Evolutionary conservation across 1,140 invertebrate genomes (phyloP), one percentile per base, ranked within the genome.

Genomic region (Drosophila mojavensis): DNA sequence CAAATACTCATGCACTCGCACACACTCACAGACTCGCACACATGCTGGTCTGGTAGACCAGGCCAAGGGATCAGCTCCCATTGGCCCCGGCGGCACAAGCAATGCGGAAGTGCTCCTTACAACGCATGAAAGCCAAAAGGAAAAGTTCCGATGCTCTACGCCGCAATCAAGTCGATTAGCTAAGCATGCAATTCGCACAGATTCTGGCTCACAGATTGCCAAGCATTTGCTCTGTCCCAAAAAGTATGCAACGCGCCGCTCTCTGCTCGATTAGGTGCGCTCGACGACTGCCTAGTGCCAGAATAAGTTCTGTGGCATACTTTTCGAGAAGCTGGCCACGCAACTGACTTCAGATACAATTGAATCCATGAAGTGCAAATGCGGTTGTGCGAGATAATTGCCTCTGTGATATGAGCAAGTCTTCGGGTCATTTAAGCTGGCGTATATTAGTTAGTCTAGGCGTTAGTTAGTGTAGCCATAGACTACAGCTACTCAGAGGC

Each of bases 71-170:
- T 56, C 36, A 69, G 47, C 62, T 70, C 45, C 53, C 43, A 41
- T 41, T 63, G 43, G 24, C 33, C 39, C 54, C 63, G 36, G 33
- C 17, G 63, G 41, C 60, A 17, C 43, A 53, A n/a, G 26, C 33
- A 51, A 48, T 74, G 58, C 65, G 70, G 56, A 73, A 73, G 55
- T 62, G 53, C 41, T 74, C 10, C 33, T 47, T 28, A 33, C 62
- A 58, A 56, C 51, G 30, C 41, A 43, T 43, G 15, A 60, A 60
- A 39, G 26, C 41, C 53, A 30, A 61, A 61, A 60, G 36, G 26
- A 71, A 63, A 63, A 56, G 13, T 70, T 64, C 33, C 61, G 24
- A 64, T 70, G 53, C 68, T 17, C 60, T 64, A 47, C 58, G 54
- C 26, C 13, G 13, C 26, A 54, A 6, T 28, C 50, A 10, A 36